Percentiles rank a stretch among this genome's conserved stretches.
Conservation (phyloP, 1,140 invertebrate genomes). For the Temnothorax nylanderi region DNA sequence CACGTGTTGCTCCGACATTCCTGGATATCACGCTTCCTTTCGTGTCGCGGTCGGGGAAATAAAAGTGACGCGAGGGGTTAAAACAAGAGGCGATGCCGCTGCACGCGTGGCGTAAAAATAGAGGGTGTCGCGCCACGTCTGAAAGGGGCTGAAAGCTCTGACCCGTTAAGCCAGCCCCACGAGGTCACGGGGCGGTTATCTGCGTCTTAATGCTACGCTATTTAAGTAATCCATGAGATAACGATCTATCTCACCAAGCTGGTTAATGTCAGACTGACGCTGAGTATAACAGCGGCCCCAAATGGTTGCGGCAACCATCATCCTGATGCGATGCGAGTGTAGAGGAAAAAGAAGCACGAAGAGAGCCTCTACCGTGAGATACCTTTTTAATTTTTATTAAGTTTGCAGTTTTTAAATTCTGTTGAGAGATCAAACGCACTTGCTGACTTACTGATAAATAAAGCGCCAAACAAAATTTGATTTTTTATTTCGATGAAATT, state of each 20-base stretch:
- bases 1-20: slow-evolving; percentile 67
- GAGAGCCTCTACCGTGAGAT: not conserved
- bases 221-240: slow-evolving; percentile 55
- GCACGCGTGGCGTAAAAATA: slow-evolving; percentile 31
- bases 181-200: slow-evolving; percentile 49
- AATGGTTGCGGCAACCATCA: not conserved
- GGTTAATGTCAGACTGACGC: slow-evolving; percentile 29
- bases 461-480: too few relatives aligned
- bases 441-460: not conserved
- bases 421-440: not conserved
- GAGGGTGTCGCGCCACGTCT: slow-evolving; percentile 54
- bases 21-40: slow-evolving; percentile 42
- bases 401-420: not conserved
- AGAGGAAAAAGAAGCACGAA: not conserved
- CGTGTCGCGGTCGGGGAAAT: slow-evolving; percentile 30
- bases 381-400: not conserved
- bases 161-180: slow-evolving; percentile 46
- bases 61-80: slow-evolving; percentile 46
- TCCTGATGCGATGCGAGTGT: not conserved
- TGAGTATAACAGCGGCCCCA: not conserved
- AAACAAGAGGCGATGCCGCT: not conserved
- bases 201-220: slow-evolving; percentile 55
- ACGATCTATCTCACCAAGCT: slow-evolving; percentile 38
- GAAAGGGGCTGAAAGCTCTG: slow-evolving; percentile 49
- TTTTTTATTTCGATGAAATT: not conserved